These are phyloP conservation scores for Pelosia muscerda DNA, from an alignment of 2,888 invertebrate species.

Conservation along the genomic window DNA sequence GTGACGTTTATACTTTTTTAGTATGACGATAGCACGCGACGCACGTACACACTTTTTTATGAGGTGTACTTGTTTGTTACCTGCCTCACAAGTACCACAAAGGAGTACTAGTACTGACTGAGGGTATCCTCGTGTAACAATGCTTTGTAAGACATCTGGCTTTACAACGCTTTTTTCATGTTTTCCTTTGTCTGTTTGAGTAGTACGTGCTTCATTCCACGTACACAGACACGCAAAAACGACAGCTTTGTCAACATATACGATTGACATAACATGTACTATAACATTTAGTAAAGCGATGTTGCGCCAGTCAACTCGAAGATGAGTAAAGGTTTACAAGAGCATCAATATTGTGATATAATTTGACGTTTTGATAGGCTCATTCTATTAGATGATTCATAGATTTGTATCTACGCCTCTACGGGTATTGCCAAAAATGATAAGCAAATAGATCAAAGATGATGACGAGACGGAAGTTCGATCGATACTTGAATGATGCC, in stretches of 20 bases:
- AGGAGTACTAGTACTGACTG: background rate
- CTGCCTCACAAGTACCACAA: background rate
- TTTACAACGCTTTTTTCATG: slow-evolving; percentile 5
- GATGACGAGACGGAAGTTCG: background rate
- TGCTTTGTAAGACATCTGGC: background rate
- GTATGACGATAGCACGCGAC: slow-evolving; percentile 13
- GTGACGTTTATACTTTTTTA: slow-evolving; percentile 7
- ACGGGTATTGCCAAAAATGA: slow-evolving; percentile 9
- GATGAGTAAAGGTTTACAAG: background rate
- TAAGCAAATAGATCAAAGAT: slow-evolving; percentile 11
- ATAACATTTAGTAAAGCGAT: background rate
- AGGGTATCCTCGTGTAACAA: background rate
- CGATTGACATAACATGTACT: background rate
- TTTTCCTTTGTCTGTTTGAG: background rate
- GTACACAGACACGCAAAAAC: background rate
- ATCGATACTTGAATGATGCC: background rate
- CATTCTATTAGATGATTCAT: slow-evolving; percentile 10
- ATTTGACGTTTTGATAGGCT: background rate
- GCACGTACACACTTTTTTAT: slow-evolving; percentile 23
- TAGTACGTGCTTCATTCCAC: slow-evolving; percentile 1
- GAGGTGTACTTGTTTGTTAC: background rate
- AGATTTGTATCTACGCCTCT: background rate
- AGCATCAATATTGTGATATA: background rate
- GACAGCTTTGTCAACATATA: background rate
- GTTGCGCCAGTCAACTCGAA: background rate